Evolutionary conservation across 2,113 vertebrate species (phyloP).

Genomic region (Mixornis gularis): DNA sequence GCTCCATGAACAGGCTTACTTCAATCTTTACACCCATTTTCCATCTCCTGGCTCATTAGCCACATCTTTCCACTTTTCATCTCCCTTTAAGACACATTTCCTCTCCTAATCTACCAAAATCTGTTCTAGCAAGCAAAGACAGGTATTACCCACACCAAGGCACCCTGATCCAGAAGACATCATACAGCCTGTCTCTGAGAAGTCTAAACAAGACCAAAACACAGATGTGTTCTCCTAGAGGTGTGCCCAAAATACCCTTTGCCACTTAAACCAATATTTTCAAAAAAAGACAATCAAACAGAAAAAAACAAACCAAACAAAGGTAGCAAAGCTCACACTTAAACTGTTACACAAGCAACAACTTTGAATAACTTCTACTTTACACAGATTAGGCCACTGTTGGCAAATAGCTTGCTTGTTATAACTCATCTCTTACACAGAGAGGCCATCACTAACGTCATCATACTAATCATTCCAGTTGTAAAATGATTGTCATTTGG

Average conservation of each 20-base stretch:
- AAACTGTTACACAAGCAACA: background rate
- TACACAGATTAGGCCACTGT: accelerated
- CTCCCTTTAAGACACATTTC: background rate
- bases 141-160: accelerated
- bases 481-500: background rate
- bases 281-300: background rate
- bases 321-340: background rate
- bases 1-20: background rate
- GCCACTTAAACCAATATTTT: background rate
- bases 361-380: background rate
- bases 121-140: background rate
- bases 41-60: background rate
- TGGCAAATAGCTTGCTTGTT: background rate
- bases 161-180: background rate
- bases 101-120: background rate
- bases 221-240: background rate
- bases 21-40: background rate
- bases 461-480: background rate
- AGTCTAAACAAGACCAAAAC: background rate
- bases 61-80: background rate
- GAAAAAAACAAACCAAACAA: background rate
- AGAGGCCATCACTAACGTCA: background rate
- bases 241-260: accelerated
- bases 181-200: background rate
- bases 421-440: background rate